Evolutionary conservation across 2,797 vertebrate species (phyloP).

Genomic region (Chloroceryle amazona): DNA sequence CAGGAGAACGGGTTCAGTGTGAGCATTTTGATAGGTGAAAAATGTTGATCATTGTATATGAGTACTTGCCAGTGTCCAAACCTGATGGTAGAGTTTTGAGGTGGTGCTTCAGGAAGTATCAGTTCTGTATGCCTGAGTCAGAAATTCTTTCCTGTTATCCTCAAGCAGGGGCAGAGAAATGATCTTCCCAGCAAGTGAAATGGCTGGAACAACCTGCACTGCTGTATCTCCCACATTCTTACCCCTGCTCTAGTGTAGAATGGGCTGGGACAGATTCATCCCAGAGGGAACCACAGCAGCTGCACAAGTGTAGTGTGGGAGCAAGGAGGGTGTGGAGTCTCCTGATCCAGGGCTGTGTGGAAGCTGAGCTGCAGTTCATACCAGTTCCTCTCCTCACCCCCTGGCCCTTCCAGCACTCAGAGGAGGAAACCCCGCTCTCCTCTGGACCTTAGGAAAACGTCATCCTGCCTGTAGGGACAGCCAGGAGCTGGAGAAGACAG

Average conservation of each 20-base stretch:
- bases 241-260: background rate
- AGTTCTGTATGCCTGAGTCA: background rate
- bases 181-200: background rate
- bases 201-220: background rate
- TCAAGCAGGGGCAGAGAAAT: background rate
- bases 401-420: background rate
- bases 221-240: background rate
- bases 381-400: background rate
- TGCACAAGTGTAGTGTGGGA: background rate
- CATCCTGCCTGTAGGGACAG: background rate
- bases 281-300: background rate
- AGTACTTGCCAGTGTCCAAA: background rate
- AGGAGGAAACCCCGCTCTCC: background rate
- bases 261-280: background rate
- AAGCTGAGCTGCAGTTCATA: rapidly evolving
- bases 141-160: background rate
- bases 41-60: rapidly evolving
- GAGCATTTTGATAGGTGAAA: background rate
- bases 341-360: background rate
- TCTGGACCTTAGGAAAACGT: background rate
- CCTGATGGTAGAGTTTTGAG: background rate
- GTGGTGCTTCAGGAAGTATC: background rate
- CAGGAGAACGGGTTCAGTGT: background rate
- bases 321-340: background rate
- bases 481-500: background rate